A percentile compares a stretch with the other conserved stretches of the same genome.
Evolutionary conservation across 1,140 invertebrate species (phyloP).

Genomic region (Zeugodacus cucurbitae): DNA sequence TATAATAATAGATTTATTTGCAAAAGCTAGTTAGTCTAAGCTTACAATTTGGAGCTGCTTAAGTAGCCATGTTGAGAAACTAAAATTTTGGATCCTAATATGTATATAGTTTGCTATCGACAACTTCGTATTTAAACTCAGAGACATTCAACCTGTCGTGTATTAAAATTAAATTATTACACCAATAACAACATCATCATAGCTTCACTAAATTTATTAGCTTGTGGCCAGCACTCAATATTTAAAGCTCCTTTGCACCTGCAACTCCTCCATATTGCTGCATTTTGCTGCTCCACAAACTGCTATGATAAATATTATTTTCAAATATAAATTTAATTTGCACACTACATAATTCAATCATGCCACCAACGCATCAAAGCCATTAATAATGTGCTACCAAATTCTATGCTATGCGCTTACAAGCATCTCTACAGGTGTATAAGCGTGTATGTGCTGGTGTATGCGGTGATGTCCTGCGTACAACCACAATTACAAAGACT

Average conservation of each 20-base stretch:
- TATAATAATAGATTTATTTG: too few species aligned
- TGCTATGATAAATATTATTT: background rate
- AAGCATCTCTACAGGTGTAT: background rate
- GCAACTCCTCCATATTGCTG: too few species aligned
- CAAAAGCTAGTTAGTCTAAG: too few species aligned
- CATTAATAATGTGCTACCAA: conserved; percentile 4
- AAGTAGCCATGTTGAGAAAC: too few species aligned
- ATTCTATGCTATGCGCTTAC: background rate
- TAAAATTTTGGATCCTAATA: too few species aligned
- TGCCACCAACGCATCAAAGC: background rate
- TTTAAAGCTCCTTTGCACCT: background rate
- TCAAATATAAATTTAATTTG: conserved; percentile 12
- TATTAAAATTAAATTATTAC: too few species aligned
- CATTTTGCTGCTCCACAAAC: background rate
- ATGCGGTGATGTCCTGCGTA: background rate
- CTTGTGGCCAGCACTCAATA: background rate
- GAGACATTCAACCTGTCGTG: too few species aligned
- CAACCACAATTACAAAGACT: conserved; percentile 23
- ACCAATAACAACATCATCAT: too few species aligned
- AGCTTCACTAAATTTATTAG: too few species aligned
- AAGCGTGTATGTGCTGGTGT: background rate
- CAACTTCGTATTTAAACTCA: too few species aligned
- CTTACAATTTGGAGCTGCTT: too few species aligned
- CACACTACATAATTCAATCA: background rate
- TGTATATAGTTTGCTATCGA: too few species aligned